These are phyloP conservation scores for Oncorhynchus mykiss DNA, from an alignment of 2,113 vertebrate species.

Conservation along the genomic window DNA sequence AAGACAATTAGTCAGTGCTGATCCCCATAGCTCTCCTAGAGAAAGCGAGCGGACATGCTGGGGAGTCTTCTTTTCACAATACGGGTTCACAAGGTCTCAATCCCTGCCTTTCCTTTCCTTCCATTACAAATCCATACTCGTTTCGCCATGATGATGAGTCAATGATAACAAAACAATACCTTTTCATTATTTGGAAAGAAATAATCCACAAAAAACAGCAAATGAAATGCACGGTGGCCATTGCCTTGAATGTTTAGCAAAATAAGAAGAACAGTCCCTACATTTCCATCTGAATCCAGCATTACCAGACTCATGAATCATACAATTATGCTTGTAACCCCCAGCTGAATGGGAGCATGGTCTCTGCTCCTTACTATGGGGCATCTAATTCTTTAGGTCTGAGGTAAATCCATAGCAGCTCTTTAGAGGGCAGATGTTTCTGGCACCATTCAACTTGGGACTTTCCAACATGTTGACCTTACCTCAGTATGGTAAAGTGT, in stretches of 20 bases:
- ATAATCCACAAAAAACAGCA: too few species aligned
- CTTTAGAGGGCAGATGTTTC: conserved; percentile 21
- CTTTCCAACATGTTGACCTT: conserved; percentile 29
- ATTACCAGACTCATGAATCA: not conserved
- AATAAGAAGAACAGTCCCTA: not conserved
- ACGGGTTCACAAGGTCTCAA: conserved; percentile 5
- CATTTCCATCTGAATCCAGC: too few species aligned
- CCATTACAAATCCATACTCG: not conserved
- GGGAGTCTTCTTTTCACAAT: conserved; percentile 34
- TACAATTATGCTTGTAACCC: not conserved
- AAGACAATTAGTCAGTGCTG: conserved; percentile 10
- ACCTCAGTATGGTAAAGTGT: conserved; percentile 6
- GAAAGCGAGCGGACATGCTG: not conserved
- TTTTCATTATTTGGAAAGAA: not conserved
- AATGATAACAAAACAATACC: not conserved
- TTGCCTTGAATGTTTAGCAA: not conserved
- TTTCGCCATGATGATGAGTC: conserved; percentile 5
- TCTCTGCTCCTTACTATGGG: conserved; percentile 43
- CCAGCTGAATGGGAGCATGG: conserved; percentile 39
- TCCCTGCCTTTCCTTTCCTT: not conserved
- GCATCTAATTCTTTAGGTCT: conserved; percentile 23
- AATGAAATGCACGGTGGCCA: too few species aligned
- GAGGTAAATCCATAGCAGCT: conserved; percentile 27
- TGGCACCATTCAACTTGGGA: not conserved
- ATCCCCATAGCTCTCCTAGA: not conserved